Conservation (phyloP, 1,140 invertebrate species). For the Tribolium castaneum region DNA sequence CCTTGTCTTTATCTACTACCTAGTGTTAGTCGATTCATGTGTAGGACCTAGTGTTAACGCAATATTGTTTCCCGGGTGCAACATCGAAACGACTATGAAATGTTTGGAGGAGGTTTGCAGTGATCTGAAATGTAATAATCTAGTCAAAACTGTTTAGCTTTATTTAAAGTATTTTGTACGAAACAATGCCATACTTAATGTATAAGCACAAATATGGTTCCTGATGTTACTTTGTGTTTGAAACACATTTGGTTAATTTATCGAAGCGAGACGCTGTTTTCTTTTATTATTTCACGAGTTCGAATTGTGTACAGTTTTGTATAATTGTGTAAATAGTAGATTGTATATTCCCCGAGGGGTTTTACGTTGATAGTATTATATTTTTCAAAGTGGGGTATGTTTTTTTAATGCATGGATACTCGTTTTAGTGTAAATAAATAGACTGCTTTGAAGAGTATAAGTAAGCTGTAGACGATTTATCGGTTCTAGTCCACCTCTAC, state of each 20-base stretch:
- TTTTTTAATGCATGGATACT: constrained; percentile 41
- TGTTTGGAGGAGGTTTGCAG: constrained; percentile 49
- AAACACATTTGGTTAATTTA: constrained; percentile 5
- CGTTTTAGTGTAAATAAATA: constrained; percentile 40
- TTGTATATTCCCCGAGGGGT: constrained; percentile 48
- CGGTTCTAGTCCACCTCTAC: constrained; percentile 39
- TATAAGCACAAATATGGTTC: constrained; percentile 49
- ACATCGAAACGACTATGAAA: constrained; percentile 41
- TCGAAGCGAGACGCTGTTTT: neutral
- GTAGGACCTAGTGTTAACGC: neutral
- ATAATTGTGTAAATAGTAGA: constrained; percentile 45
- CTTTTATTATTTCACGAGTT: constrained; percentile 10
- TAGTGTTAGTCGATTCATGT: constrained; percentile 5
- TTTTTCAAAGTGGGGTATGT: constrained; percentile 39
- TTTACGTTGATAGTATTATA: constrained; percentile 41
- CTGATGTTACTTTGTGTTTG: constrained; percentile 37
- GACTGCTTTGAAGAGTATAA: constrained; percentile 46
- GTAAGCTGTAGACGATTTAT: constrained; percentile 27
- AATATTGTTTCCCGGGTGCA: constrained; percentile 5
- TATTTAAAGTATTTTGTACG: constrained; percentile 45
- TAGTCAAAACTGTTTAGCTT: constrained; percentile 49
- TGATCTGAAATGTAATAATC: constrained; percentile 49
- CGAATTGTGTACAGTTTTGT: constrained; percentile 47
- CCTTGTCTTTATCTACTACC: constrained; percentile 2
- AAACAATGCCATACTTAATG: constrained; percentile 34